Evolutionary conservation across 2,888 invertebrate genomes (phyloP).

Genomic region (Microctonus brassicae): DNA sequence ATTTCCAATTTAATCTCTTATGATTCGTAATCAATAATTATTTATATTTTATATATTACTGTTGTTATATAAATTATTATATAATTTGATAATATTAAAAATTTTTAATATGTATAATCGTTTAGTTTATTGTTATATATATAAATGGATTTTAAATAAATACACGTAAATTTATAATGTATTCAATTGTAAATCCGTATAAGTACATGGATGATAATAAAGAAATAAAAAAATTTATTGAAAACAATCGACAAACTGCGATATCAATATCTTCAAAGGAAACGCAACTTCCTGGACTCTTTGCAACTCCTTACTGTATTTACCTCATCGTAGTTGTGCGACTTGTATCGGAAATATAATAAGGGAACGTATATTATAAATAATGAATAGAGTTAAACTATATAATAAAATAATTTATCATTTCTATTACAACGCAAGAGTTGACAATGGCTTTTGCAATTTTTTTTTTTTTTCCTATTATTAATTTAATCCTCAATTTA

Average conservation of each 20-base stretch:
- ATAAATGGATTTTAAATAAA: background rate
- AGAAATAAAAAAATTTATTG: constrained; percentile 1
- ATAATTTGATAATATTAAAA: background rate
- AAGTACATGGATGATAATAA: constrained; percentile 15
- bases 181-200: background rate
- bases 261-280: constrained; percentile 14
- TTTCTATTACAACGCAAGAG: constrained; percentile 44
- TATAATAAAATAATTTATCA: constrained; percentile 59
- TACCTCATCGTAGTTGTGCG: background rate
- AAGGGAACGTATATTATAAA: constrained; percentile 54
- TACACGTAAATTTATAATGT: constrained; percentile 3
- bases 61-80: background rate
- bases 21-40: too few species aligned
- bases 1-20: too few species aligned
- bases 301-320: background rate
- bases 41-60: too few species aligned
- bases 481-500: too few species aligned
- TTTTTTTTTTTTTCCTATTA: constrained; percentile 34
- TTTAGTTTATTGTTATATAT: constrained; percentile 3
- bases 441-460: constrained; percentile 56
- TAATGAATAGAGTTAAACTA: constrained; percentile 55
- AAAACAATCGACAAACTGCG: constrained; percentile 27
- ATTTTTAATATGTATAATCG: background rate
- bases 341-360: constrained; percentile 45
- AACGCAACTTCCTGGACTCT: constrained; percentile 17